Evolutionary conservation across 2,113 vertebrate species (phyloP).

Genomic region (Eretmochelys imbricata): DNA sequence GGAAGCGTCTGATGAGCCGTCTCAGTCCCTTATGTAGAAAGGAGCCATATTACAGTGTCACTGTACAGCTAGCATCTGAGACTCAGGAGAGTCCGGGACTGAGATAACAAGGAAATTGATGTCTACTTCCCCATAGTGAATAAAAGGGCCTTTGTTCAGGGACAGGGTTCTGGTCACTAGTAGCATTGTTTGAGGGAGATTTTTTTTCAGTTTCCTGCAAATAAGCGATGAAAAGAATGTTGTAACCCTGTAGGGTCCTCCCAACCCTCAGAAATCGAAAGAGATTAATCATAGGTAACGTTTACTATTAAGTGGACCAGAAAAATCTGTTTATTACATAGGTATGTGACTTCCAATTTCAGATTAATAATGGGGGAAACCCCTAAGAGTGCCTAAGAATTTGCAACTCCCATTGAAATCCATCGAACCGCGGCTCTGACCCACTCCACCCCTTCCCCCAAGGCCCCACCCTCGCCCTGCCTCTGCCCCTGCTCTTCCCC

Average conservation of each 20-base stretch:
- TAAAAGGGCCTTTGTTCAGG: slow-evolving; percentile 60
- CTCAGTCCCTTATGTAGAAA: background rate
- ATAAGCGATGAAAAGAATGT: slow-evolving; percentile 56
- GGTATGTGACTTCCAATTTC: background rate
- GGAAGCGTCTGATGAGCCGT: background rate
- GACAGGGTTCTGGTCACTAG: background rate
- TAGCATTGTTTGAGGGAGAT: background rate
- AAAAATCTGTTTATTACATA: background rate
- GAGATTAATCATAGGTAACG: background rate
- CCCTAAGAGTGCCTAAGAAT: background rate
- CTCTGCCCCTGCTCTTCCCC: no score
- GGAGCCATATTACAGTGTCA: background rate
- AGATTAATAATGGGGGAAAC: background rate
- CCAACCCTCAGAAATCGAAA: background rate
- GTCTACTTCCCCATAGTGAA: background rate
- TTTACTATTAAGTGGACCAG: slow-evolving; percentile 50
- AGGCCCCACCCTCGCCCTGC: no score
- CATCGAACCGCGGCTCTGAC: no score
- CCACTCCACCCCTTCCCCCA: no score
- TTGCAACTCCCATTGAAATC: background rate
- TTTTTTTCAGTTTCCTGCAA: slow-evolving; percentile 43
- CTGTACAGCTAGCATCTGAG: accelerated
- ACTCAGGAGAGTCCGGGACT: accelerated
- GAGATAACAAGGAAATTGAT: background rate
- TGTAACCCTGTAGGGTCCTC: slow-evolving; percentile 11